Percentiles rank a stretch among this genome's conserved stretches.
Evolutionary conservation across 1,140 invertebrate genomes (phyloP).

Genomic region (Pollicipes pollicipes): DNA sequence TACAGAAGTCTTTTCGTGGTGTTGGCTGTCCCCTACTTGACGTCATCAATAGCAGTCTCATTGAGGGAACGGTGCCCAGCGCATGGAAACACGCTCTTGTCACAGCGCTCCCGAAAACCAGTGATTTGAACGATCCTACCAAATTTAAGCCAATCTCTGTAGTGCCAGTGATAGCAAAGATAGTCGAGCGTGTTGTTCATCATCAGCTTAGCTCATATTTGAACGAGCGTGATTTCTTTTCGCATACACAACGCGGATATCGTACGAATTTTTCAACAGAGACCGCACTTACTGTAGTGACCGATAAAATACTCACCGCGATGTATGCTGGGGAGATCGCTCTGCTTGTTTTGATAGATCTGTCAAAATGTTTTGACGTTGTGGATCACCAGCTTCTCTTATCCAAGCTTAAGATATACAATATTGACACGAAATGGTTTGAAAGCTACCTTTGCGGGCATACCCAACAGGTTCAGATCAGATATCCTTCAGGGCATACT

Average conservation of each 20-base stretch:
- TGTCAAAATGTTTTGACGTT: constrained; percentile 9
- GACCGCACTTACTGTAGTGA: constrained; percentile 8
- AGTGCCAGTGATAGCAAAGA: not conserved
- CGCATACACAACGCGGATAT: constrained; percentile 9
- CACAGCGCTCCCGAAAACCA: no score
- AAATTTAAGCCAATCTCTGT: no score
- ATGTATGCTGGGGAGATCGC: not conserved
- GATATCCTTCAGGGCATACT: not conserved
- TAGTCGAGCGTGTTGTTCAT: constrained; percentile 8
- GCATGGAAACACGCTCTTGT: no score
- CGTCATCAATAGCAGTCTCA: no score
- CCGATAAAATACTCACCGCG: constrained; percentile 5
- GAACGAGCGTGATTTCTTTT: constrained; percentile 1
- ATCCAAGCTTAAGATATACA: no score
- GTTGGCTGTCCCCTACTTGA: no score
- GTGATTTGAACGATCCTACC: no score
- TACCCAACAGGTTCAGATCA: constrained; percentile 3
- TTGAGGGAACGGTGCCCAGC: no score
- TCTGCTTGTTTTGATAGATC: not conserved
- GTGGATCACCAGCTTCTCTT: not conserved
- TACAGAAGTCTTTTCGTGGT: no score
- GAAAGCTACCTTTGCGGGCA: constrained; percentile 3
- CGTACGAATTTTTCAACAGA: constrained; percentile 7
- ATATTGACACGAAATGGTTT: constrained; percentile 2
- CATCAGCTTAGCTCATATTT: constrained; percentile 7